Conservation (phyloP, 2,797 vertebrate genomes). For the Anas georgica region DNA sequence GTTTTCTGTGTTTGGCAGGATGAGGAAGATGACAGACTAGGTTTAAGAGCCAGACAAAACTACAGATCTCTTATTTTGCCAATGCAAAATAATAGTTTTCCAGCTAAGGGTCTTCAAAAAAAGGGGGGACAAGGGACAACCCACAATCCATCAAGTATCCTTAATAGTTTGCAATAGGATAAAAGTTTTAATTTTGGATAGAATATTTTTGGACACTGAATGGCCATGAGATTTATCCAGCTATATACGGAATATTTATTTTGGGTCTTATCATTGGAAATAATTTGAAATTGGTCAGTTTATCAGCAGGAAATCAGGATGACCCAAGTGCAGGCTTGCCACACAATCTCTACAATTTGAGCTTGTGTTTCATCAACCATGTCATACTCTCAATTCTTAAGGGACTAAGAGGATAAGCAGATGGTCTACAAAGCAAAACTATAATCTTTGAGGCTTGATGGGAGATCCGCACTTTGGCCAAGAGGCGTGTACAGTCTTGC, state of each 20-base stretch:
- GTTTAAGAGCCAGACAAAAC: neutral
- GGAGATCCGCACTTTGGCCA: neutral
- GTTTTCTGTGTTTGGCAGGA: constrained; percentile 27
- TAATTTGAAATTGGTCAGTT: neutral
- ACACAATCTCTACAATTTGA: neutral
- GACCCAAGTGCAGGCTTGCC: neutral
- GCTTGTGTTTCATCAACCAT: neutral
- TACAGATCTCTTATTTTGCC: neutral
- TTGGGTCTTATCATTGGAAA: neutral
- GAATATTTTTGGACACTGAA: neutral
- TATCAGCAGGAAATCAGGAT: neutral
- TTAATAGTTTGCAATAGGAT: neutral
- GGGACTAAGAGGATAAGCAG: neutral
- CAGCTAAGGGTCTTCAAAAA: neutral
- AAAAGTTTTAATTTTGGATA: neutral
- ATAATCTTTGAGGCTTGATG: neutral
- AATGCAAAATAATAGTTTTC: neutral
- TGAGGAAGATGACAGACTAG: neutral
- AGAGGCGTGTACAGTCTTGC: neutral
- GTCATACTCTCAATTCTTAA: neutral
- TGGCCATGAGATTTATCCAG: neutral
- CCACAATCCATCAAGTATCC: neutral
- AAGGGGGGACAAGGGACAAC: too few species aligned
- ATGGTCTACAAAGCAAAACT: constrained; percentile 1
- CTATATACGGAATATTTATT: neutral